Percentiles rank a stretch among this genome's conserved stretches.
phyloP scores from a whole-genome alignment of 1,140 invertebrate genomes.

The Agrilus planipennis region DNA sequence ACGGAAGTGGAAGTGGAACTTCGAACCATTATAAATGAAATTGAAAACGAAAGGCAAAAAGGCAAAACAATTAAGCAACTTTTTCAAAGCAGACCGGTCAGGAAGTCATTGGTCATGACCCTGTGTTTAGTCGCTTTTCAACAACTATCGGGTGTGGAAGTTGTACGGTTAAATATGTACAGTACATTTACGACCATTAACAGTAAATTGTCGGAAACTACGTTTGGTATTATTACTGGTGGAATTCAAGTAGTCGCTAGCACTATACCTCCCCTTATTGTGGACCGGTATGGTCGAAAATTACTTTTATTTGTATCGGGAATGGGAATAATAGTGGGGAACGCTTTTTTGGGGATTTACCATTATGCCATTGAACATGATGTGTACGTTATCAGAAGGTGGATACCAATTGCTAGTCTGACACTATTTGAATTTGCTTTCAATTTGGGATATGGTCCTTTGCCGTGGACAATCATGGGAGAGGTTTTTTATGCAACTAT shows the following conservation, averaged over 20 bases:
- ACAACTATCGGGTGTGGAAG: slow-evolving; percentile 70
- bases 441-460: slow-evolving; percentile 54
- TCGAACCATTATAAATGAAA: slow-evolving; percentile 32
- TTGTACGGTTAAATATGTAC: slow-evolving; percentile 72
- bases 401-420: slow-evolving; percentile 11
- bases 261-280: slow-evolving; percentile 50
- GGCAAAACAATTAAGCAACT: slow-evolving; percentile 41
- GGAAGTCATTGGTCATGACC: slow-evolving; percentile 54
- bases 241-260: slow-evolving; percentile 53
- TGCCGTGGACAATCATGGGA: slow-evolving; percentile 70
- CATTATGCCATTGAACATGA: slow-evolving; percentile 12
- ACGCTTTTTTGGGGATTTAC: slow-evolving; percentile 9
- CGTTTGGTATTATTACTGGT: slow-evolving; percentile 66
- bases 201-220: slow-evolving; percentile 41
- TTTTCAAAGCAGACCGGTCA: slow-evolving; percentile 43
- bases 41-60: slow-evolving; percentile 30
- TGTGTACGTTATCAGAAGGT: slow-evolving; percentile 4
- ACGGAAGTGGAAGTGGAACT: slow-evolving; percentile 46
- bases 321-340: slow-evolving; percentile 39
- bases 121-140: slow-evolving; percentile 60
- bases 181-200: slow-evolving; percentile 55
- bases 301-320: slow-evolving; percentile 55
- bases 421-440: slow-evolving; percentile 9
- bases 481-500: slow-evolving; percentile 65
- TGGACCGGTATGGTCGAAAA: slow-evolving; percentile 58